Evolutionary conservation across 2,113 vertebrate genomes (phyloP), one percentile per base, ranked within the genome.

Genomic region (Ammospiza caudacuta): DNA sequence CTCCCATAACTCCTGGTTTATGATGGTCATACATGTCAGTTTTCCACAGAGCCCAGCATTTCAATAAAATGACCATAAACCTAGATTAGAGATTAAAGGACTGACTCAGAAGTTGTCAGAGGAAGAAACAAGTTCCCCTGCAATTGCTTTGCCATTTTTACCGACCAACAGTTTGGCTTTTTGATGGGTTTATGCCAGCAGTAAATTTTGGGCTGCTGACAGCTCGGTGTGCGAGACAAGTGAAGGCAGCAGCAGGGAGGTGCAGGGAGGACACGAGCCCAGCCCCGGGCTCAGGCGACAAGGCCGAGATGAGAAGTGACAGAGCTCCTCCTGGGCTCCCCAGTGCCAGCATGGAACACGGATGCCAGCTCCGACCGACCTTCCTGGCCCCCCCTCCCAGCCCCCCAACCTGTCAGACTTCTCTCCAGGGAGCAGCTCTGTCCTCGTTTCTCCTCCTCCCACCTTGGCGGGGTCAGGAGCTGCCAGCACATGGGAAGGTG

Each of bases 11-110:
- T 96, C 94, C 87, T 68, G 84, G 9, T 96, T 95, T 96, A 96
- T 94, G 95, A 94, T 78, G 96, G 95, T 82, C 94, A 94, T 87
- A 95, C 95, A 75, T 64, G 93, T 93, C 94, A 95, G 15, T 78
- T 37, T 89, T 79, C 55, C 47, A 2, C 90, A 52, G 83, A 93
- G 89, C 88, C 93, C 68, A 33, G 49, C 79, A 47, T 95, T 92
- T 91, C 96, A 94, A 94, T 96, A 84, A 93, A 82, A 87, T 93
- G 91, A 95, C 95, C 92, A 59, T 96, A 97, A 97, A 97, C 89
- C 83, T 75, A 78, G 76, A 93, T 94, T 87, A 87, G 93, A 95
- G 96, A 95, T 94, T 96, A 95, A 96, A 95, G 77, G 80, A 94
- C 95, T 87, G 90, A 75, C 67, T 93, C 93, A 87, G 69, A 73